A percentile compares a stretch with the other conserved stretches of the same genome.
phyloP scores from a whole-genome alignment of 2,888 invertebrate species.

The Tetragonisca angustula region DNA sequence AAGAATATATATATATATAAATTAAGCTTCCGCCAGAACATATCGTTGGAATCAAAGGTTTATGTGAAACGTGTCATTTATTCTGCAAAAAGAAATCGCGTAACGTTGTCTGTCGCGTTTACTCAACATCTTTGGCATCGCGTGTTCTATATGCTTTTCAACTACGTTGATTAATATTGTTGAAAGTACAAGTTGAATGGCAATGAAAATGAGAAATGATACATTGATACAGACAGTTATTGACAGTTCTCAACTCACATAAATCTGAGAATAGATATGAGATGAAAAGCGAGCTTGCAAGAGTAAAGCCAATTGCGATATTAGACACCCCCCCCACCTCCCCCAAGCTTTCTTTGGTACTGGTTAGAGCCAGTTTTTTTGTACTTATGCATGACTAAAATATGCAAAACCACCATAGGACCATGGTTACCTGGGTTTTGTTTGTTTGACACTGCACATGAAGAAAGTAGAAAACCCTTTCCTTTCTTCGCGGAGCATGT shows the following conservation, averaged over 20 bases:
- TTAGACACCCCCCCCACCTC: slow-evolving; percentile 18
- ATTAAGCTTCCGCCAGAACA: slow-evolving; percentile 49
- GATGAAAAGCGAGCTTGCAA: slow-evolving; percentile 49
- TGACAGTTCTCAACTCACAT: slow-evolving; percentile 42
- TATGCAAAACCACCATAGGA: slow-evolving; percentile 31
- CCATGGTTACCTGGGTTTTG: slow-evolving; percentile 18
- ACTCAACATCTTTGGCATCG: not conserved
- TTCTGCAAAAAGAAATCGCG: not conserved
- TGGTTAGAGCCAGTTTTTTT: slow-evolving; percentile 31
- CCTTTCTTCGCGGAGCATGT: slow-evolving; percentile 39
- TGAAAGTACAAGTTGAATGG: not conserved
- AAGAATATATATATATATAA: slow-evolving; percentile 20
- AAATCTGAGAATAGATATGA: slow-evolving; percentile 48
- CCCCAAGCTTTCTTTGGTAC: slow-evolving; percentile 25
- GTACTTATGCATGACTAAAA: slow-evolving; percentile 50
- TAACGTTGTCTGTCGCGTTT: not conserved
- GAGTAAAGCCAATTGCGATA: slow-evolving; percentile 43
- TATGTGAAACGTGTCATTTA: slow-evolving; percentile 63
- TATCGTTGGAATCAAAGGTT: slow-evolving; percentile 63
- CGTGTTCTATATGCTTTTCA: not conserved
- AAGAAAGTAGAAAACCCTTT: slow-evolving; percentile 26
- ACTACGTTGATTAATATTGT: not conserved
- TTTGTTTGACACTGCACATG: slow-evolving; percentile 33
- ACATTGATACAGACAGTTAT: not conserved
- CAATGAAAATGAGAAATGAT: not conserved